A percentile compares a stretch with the other conserved stretches of the same genome.
Evolutionary conservation across 2,113 vertebrate species (phyloP).

Genomic region (Pseudolaguvia tuberculata): DNA sequence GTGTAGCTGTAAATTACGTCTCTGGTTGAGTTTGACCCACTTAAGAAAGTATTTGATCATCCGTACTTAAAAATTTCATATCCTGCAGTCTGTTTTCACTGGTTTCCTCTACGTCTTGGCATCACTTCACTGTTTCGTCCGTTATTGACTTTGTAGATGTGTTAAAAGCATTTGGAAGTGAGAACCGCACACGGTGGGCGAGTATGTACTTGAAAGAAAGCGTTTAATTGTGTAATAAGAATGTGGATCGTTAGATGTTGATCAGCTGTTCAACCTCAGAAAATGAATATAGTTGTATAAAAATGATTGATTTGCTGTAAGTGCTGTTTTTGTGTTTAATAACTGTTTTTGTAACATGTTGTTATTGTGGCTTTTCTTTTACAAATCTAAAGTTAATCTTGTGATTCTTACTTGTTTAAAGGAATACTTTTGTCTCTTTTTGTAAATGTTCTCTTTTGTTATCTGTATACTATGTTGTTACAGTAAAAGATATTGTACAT

Average conservation of each 20-base stretch:
- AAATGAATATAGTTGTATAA: constrained; percentile 34
- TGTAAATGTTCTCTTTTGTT: constrained; percentile 63
- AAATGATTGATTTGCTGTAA: constrained; percentile 56
- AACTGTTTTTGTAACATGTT: constrained; percentile 46
- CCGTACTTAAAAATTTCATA: background rate
- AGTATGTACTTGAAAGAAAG: constrained; percentile 37
- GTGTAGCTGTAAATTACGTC: constrained; percentile 40
- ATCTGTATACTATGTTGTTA: constrained; percentile 60
- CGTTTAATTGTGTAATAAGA: constrained; percentile 46
- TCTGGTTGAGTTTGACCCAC: constrained; percentile 11
- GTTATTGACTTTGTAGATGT: background rate
- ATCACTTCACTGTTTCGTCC: background rate
- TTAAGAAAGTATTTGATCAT: constrained; percentile 9
- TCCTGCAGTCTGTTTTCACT: background rate
- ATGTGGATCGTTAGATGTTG: constrained; percentile 49
- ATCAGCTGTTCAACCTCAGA: constrained; percentile 51
- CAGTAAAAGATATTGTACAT: constrained; percentile 49
- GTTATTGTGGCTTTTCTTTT: constrained; percentile 56
- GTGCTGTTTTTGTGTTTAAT: constrained; percentile 47
- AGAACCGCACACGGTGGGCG: constrained; percentile 21
- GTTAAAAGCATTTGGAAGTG: constrained; percentile 22
- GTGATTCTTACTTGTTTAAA: constrained; percentile 46
- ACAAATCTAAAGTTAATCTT: constrained; percentile 53
- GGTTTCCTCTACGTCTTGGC: background rate
- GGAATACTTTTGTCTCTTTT: constrained; percentile 57